phyloP scores from a whole-genome alignment of 2,113 vertebrate genomes.

The Oenanthe oenanthe region DNA sequence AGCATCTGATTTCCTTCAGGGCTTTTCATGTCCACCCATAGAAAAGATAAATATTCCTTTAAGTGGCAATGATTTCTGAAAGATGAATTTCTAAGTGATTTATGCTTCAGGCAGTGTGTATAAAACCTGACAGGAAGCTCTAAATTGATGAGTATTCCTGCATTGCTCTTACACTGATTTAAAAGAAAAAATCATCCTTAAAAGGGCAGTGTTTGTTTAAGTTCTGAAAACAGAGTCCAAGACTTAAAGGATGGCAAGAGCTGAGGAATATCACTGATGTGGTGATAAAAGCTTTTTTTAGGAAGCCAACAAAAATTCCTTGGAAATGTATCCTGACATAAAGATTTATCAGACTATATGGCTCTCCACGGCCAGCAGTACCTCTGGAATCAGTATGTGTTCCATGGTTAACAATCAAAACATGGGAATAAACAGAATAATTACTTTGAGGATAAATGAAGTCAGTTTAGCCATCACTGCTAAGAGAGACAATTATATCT shows the following conservation, averaged over 20 bases:
- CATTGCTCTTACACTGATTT: not conserved
- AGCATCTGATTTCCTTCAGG: not conserved
- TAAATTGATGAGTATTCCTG: not conserved
- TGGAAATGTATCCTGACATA: not conserved
- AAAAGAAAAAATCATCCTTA: not conserved
- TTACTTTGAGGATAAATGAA: not conserved
- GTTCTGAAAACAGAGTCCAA: not conserved
- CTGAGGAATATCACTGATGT: not conserved
- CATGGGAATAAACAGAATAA: not conserved
- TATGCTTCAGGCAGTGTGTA: not conserved
- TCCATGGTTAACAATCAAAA: not conserved
- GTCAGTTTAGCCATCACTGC: not conserved
- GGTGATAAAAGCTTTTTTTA: not conserved
- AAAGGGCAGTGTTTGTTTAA: not conserved
- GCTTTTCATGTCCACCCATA: not conserved
- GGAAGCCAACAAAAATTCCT: not conserved
- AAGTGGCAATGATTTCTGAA: slow-evolving; percentile 18
- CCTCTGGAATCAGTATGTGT: not conserved
- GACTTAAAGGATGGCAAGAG: not conserved
- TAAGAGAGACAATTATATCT: not conserved
- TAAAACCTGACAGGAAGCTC: not conserved
- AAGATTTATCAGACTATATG: not conserved
- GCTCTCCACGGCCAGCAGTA: not conserved
- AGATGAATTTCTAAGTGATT: not conserved
- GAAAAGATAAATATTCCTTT: not conserved